phyloP scores from a whole-genome alignment of 2,797 vertebrate genomes.

The Labeo calbasu region DNA sequence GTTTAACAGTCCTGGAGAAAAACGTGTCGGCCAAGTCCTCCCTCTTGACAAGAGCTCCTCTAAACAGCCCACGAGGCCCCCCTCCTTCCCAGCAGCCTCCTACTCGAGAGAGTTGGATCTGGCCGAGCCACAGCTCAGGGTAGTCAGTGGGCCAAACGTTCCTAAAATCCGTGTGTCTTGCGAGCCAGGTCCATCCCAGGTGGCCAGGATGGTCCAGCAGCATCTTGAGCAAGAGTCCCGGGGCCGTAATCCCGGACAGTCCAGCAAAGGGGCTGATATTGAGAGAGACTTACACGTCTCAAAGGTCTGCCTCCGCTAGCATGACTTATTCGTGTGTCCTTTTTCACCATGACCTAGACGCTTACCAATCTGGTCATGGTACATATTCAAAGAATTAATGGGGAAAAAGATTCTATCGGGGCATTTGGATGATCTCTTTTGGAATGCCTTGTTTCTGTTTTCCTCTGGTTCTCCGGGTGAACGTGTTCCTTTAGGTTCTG shows the following conservation, averaged over 20 bases:
- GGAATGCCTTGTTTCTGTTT: conserved; percentile 35
- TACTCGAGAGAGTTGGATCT: conserved; percentile 60
- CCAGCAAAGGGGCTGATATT: conserved; percentile 63
- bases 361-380: conserved; percentile 24
- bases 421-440: conserved; percentile 45
- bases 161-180: conserved; percentile 76
- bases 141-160: conserved; percentile 52
- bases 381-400: conserved; percentile 7
- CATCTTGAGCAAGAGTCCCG: conserved; percentile 54
- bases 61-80: conserved; percentile 63
- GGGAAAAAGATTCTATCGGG: conserved; percentile 26
- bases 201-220: conserved; percentile 15
- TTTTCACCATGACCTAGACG: conserved; percentile 8
- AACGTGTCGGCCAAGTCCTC: conserved; percentile 66
- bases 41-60: conserved; percentile 69
- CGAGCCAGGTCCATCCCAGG: conserved; percentile 54
- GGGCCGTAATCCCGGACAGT: conserved; percentile 65
- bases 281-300: conserved; percentile 15
- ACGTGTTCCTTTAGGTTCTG: background rate
- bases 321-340: background rate
- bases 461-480: background rate
- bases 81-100: conserved; percentile 75
- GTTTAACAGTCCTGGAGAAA: conserved; percentile 70
- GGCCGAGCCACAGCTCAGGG: conserved; percentile 49
- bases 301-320: conserved; percentile 28